A percentile compares a stretch with the other conserved stretches of the same genome.
Conservation (phyloP, 2,113 vertebrate species). For the Rhagologus leucostigma region DNA sequence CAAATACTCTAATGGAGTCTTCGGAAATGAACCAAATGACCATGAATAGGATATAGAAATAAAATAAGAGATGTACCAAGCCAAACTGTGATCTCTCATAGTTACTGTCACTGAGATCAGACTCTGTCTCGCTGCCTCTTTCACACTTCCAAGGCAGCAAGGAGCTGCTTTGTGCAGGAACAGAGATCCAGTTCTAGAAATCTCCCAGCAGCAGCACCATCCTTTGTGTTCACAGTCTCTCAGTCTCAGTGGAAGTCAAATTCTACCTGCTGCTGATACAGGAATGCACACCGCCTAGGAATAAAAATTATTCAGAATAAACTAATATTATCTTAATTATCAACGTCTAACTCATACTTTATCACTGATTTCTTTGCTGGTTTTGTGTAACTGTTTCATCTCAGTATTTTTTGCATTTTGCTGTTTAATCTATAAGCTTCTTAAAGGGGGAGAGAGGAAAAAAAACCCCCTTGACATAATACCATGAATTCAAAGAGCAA, state of each 20-base stretch:
- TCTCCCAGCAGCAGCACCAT: slow-evolving; percentile 34
- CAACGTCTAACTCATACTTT: background rate
- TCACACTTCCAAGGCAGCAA: slow-evolving; percentile 51
- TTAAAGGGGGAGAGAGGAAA: background rate
- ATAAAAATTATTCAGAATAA: background rate
- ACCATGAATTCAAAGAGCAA: slow-evolving; percentile 72
- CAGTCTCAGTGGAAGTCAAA: background rate
- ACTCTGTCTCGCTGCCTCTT: background rate
- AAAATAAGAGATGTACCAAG: background rate
- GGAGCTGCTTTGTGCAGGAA: slow-evolving; percentile 44
- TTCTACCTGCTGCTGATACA: slow-evolving; percentile 30
- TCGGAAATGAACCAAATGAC: background rate
- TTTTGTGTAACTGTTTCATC: background rate
- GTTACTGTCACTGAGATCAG: background rate
- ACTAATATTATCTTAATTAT: background rate
- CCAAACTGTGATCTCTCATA: background rate
- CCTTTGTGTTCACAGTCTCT: background rate
- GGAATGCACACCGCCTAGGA: background rate
- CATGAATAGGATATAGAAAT: background rate
- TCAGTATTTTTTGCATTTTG: background rate
- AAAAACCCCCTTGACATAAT: slow-evolving; percentile 56
- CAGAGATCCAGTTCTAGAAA: slow-evolving; percentile 62
- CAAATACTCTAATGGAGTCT: background rate
- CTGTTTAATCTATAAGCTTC: slow-evolving; percentile 46
- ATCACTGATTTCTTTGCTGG: background rate